Base-by-base conservation (phyloP, 2,888 invertebrate genomes). In the Bibio marci region DNA sequence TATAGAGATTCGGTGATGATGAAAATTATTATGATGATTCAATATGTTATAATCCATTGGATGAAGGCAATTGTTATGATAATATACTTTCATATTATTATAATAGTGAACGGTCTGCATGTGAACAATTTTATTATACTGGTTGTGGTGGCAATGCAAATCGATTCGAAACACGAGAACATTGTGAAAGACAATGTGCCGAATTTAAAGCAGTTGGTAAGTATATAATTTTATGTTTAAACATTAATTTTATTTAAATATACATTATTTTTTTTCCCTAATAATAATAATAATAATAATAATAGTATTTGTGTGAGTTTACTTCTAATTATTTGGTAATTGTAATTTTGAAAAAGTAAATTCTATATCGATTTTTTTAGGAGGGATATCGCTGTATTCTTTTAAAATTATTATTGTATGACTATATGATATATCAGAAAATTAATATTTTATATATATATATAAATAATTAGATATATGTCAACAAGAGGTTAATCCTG, bases 111-210 rank as follows among this genome's bases (percentile, higher is more conserved):
- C 56, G 54, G 2, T 58, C 66, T 28, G 57, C 57, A 12, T 83
- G 83, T 51, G 63, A 69, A 32, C 14, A 13, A 8, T 83, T 82
- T 52, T 63, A 68, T 43, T 87, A 76, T 49, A 73, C 69, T 13
- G 75, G 74, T 30, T 87, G 87, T 53, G 71, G 71, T 6, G 77
- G 81, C 30, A 80, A 80, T 49, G 70, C 70, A 32, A 86, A 87
- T 58, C 67, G 77, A 43, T 85, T 78, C 61, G 65, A 69, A 43
- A 72, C 75, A 1, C 74, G 76, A 49, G 82, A 82, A 50, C 80
- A 80, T 50, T 85, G 83, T 55, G 73, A 81, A 56, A 64, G 82
- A 40, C 71, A 71, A 36, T 87, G 87, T 50, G 85, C 86, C 13
- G 64, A 62, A 36, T 85, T 78, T 63, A 67, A 67, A 49, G 74